Base-by-base conservation (phyloP, 2,797 vertebrate species). In the Acropternis orthonyx region DNA sequence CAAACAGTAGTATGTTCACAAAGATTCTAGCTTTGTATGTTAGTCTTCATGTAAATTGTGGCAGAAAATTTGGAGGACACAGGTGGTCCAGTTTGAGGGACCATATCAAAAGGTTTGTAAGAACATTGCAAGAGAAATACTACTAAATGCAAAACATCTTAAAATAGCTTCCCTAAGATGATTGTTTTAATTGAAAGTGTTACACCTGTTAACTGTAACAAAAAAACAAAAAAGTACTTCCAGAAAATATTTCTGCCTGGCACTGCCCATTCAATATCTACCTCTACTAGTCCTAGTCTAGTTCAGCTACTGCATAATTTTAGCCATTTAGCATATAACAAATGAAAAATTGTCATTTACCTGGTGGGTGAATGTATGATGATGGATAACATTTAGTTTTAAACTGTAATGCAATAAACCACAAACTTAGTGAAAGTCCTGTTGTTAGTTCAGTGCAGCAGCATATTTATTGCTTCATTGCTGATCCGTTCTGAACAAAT, bases 221-320 rank as follows among this genome's bases (percentile, higher is more conserved):
- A 77, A 72, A 37, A 83, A 48, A 66, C 7, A 15, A 75, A 68
- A 24, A 89, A 88, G 56, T 94, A 76, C 46, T 73, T 92, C 24
- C 17, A 89, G 34, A 72, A 68, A 83, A 30, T 91, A 95, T 97
- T 93, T 98, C 98, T 98, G 99, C 93, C 99, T 89, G 98, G 98
- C 91, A 98, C 97, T 71, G 99, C 98, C 96, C 98, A 80, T 84
- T 97, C 95, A 96, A 98, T 97, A 95, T 99, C 98, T 58, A 98
- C 93, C 96, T 99, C 99, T 98, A 98, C 98, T 95, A 98, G 98
- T 63, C 98, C 98, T 80, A 98, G 98, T 95, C 98, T 98, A 74
- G 98, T 98, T 61, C 96, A 89, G 89, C 98, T 98, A 97, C 98
- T 98, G 93, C 98, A 41, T 77, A 97, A 54, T 96, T 99, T 98